Evolutionary conservation across 2,888 invertebrate genomes (phyloP).

Genomic region (Diogma glabrata): DNA sequence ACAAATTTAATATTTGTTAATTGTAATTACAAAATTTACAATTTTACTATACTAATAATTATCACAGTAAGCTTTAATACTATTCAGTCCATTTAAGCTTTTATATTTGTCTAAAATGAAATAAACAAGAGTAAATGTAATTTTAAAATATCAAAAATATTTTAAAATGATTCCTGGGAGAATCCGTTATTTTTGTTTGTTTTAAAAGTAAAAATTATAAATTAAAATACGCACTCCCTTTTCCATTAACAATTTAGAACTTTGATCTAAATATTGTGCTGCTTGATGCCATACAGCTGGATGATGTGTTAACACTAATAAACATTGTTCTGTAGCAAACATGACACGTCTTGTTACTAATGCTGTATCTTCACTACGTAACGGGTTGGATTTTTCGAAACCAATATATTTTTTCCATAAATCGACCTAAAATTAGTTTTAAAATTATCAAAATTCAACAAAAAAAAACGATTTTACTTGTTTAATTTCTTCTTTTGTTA

Average conservation of each 20-base stretch:
- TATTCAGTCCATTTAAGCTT: no score
- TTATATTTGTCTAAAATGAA: no score
- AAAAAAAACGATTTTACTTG: conserved; percentile 47
- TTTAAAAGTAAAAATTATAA: no score
- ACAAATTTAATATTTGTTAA: no score
- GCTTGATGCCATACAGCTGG: conserved; percentile 99
- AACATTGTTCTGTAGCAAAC: conserved; percentile 97
- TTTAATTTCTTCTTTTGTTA: conserved; percentile 79
- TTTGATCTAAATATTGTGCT: conserved; percentile 90
- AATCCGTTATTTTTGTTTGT: no score
- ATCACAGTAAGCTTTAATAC: no score
- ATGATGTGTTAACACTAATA: conserved; percentile 92
- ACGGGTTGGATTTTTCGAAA: conserved; percentile 95
- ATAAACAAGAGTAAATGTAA: no score
- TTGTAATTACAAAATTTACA: no score
- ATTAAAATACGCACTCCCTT: conserved; percentile 65
- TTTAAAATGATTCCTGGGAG: no score
- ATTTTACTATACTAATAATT: no score
- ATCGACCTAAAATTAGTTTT: conserved; percentile 63
- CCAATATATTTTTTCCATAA: conserved; percentile 97
- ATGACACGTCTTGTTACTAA: conserved; percentile 88
- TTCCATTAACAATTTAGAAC: conserved; percentile 84
- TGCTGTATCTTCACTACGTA: conserved; percentile 91
- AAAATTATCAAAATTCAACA: background rate
- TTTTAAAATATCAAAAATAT: no score